phyloP scores from a whole-genome alignment of 1,140 invertebrate genomes.

The Diabrotica undecimpunctata region DNA sequence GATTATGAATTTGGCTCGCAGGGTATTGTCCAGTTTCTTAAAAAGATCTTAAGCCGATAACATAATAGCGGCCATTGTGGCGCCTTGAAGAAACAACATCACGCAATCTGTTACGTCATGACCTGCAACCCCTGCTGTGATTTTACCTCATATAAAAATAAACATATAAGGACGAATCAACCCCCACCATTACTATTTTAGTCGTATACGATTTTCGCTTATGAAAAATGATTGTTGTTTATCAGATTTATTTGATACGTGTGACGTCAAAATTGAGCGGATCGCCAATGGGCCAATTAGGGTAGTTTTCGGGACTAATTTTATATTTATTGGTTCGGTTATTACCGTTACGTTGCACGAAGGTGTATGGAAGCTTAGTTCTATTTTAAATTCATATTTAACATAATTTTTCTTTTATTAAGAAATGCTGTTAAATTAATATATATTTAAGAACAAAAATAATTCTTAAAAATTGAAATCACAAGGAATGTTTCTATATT shows the following conservation, averaged over 20 bases:
- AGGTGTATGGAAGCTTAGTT: too few species aligned
- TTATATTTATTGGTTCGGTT: too few species aligned
- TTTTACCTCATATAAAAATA: conserved; percentile 10
- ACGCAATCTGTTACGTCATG: conserved; percentile 16
- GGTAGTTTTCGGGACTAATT: not conserved
- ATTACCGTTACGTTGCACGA: too few species aligned
- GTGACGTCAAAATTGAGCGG: not conserved
- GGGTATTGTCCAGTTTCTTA: conserved; percentile 9
- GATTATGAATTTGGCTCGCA: conserved; percentile 1
- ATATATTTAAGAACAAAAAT: too few species aligned
- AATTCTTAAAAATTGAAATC: too few species aligned
- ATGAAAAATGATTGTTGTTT: not conserved
- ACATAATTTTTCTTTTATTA: too few species aligned
- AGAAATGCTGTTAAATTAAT: too few species aligned
- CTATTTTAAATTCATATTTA: too few species aligned
- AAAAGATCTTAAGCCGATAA: conserved; percentile 15
- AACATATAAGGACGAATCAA: not conserved
- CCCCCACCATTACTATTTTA: not conserved
- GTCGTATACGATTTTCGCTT: not conserved
- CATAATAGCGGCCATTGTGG: conserved; percentile 8
- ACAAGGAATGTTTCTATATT: too few species aligned
- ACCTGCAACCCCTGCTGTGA: conserved; percentile 13
- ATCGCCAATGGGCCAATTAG: not conserved
- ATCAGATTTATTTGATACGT: not conserved
- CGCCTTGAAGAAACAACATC: conserved; percentile 12